Conservation (phyloP, 30 jellyfish, hydroid and myxozoan genomes). For the Chrysaora quinquecirrha region DNA sequence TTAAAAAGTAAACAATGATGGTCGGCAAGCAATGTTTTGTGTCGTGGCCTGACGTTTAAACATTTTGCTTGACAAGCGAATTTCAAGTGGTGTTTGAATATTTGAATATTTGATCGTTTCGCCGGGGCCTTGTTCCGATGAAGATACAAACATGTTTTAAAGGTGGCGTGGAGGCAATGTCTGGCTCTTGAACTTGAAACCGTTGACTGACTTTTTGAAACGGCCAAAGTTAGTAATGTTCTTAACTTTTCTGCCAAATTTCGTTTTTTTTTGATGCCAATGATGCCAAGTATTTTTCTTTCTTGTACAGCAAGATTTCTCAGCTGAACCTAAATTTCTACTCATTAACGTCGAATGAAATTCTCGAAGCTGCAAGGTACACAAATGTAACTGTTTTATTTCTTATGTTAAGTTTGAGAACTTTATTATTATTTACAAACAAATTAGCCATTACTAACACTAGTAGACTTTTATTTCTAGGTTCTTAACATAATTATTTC, state of each 20-base stretch:
- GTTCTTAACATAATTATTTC: not conserved
- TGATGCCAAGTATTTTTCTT: not conserved
- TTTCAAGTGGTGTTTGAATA: too few relatives aligned
- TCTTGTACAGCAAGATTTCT: slow-evolving; percentile 30
- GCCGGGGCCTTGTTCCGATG: not conserved
- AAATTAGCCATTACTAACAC: not conserved
- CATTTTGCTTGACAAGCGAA: too few relatives aligned
- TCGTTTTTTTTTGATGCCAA: not conserved
- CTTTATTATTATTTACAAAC: too few relatives aligned
- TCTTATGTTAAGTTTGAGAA: not conserved
- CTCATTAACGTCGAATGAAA: slow-evolving; percentile 48
- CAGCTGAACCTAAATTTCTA: slow-evolving; percentile 29
- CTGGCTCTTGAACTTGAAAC: not conserved
- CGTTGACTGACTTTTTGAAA: not conserved
- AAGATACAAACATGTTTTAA: not conserved
- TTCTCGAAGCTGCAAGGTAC: slow-evolving; percentile 60
- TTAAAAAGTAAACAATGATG: not conserved
- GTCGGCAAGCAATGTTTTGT: too few relatives aligned
- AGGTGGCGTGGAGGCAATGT: not conserved
- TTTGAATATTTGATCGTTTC: not conserved
- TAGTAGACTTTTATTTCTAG: not conserved
- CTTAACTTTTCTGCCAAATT: too few relatives aligned
- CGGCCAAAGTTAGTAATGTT: not conserved
- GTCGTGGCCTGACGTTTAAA: too few relatives aligned
- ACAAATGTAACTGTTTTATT: not conserved